Evolutionary conservation across 2,888 invertebrate species (phyloP), one percentile per base, ranked within the genome.

Genomic region (Alentia gelatinosa): DNA sequence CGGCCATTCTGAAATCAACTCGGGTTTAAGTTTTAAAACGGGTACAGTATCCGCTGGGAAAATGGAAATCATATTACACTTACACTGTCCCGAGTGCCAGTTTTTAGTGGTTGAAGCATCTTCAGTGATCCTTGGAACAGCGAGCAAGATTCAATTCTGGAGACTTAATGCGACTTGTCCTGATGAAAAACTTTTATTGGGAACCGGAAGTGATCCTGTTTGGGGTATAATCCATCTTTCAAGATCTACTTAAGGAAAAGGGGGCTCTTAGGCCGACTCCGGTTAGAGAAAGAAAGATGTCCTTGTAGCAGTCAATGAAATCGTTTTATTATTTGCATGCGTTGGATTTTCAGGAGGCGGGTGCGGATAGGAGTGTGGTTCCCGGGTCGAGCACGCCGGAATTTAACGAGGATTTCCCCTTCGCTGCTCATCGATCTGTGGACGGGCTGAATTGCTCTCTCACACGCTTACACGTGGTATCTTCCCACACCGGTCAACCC

Each of bases 241-340:
- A n/a, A n/a, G 56, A n/a, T 9, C 23, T 19, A 56, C 9, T 7
- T 47, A 47, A 12, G 9, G 47, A 47, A 19, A 7, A 47, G 47
- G 19, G 47, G 19, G 47, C 7, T 7, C 47, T 47, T 47, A 19
- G 47, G 47, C n/a, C n/a, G n/a, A n/a, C n/a, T n/a, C n/a, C n/a
- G 47, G 47, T 12, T 47, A 47, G 47, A 47, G 56, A 19, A n/a
- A 56, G 19, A n/a, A 56, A 56, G 19, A 56, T n/a, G 19, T n/a
- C 3, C 56, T 56, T 19, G 56, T n/a, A 56, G 19, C 56, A 56
- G 56, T 68, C 30, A 30, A 30, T 68, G 68, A 68, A 30, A 68
- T 68, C 68, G 68, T 12, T 68, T 68, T 68, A 68, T 68, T 68
- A 68, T 68, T 68, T 68, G 68, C 68, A 68, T 68, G 68, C 26